These are phyloP conservation scores for Cantharis rufa DNA, from an alignment of 2,888 invertebrate genomes.

Conservation along the genomic window DNA sequence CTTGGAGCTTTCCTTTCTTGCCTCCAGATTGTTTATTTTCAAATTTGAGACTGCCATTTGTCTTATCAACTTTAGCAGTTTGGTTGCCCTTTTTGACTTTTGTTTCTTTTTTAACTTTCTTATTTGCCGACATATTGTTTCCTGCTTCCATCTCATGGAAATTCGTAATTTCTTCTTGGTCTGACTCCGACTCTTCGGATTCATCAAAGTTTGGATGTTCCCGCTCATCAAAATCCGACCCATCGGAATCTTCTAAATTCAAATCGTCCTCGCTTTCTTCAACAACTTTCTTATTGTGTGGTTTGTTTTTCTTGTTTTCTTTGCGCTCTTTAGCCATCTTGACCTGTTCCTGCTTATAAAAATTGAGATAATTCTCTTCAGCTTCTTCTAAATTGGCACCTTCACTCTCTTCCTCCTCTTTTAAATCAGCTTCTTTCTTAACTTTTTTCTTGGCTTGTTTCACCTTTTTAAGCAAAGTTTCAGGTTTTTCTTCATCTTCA, in stretches of 20 bases:
- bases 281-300: background rate
- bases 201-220: background rate
- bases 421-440: background rate
- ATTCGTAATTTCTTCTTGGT: background rate
- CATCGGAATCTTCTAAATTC: background rate
- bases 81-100: background rate
- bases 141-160: background rate
- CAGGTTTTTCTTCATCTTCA: background rate
- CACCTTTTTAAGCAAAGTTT: slow-evolving; percentile 14
- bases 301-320: background rate
- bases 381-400: background rate
- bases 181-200: background rate
- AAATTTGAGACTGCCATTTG: background rate
- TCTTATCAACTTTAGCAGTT: background rate
- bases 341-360: background rate
- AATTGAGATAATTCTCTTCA: background rate
- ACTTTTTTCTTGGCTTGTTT: slow-evolving; percentile 35
- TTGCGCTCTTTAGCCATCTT: background rate
- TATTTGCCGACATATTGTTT: background rate
- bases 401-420: background rate
- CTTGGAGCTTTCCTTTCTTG: background rate
- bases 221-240: background rate
- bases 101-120: background rate
- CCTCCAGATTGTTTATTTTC: background rate
- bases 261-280: background rate